Evolutionary conservation across 64 coral and sea anemone species (phyloP), one percentile per base, ranked within the genome.

Genomic region (Astreopora myriophthalma): DNA sequence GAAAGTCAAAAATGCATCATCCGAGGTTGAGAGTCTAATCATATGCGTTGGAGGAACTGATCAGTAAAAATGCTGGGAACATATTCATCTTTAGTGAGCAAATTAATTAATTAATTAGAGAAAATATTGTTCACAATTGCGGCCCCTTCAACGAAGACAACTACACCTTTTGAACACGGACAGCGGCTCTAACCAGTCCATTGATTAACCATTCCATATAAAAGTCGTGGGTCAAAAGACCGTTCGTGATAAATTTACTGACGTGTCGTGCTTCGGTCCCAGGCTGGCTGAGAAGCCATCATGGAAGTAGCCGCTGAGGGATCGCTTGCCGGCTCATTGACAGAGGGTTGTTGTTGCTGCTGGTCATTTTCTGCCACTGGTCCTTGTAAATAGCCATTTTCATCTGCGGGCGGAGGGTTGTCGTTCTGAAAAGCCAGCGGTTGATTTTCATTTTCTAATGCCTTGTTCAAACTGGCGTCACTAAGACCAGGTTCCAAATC

Each of bases 401-500:
- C 52, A 16, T 83, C 79, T 3, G 19, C 39, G 55, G 79, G 79
- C 9, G 57, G 79, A 38, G 49, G 52, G 2, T 63, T 64, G 23
- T 83, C 79, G 57, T 83, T 83, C 58, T 65, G 79, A 65, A 64
- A 37, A 14, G 55, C 52, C 32, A 64, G 33, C 8, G 31, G 49
- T 55, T 83, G 79, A 64, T 63, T 83, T 37, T 83, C 79, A 31
- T 83, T 83, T 83, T 64, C 32, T 58, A 92, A 60, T 0, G 48
- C 67, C 2, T 72, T 88, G 8, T 44, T 23, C 28, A 74, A 60
- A 9, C 69, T 19, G 36, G 33, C 51, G 34, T 74, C 85, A 11
- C 25, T 88, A 10, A 73, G 28, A 34, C 51, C 66, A 25, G 48
- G 64, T 58, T 83, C 79, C 57, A 64, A 26, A 37, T 13, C 26